Base-by-base conservation (phyloP, 2,888 invertebrate species). In the Idaea dimidiata region DNA sequence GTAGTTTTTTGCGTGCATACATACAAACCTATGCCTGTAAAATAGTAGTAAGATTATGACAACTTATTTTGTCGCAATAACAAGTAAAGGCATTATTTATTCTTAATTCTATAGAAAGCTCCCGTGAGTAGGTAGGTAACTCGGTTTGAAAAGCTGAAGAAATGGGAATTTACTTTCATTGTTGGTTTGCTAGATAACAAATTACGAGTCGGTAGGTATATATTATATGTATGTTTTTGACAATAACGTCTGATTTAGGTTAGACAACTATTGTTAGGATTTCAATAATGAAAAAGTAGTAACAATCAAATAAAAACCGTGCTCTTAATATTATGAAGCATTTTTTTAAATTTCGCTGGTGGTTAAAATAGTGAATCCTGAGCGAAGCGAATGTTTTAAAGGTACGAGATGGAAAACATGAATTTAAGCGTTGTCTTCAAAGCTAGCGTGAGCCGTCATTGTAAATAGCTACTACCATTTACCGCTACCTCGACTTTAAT, bases 211-310 rank as follows among this genome's bases (percentile, higher is more conserved):
- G 3, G 24, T 24, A 24, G 1, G 5, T 24, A 5, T 24, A 43
- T 43, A 10, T 43, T 43, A 24, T 24, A 24, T 24, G 24, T 24
- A 43, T 43, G 43, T 43, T 43, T 43, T 7, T 43, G 43, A 43
- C 43, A 43, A 43, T 43, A 43, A 43, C 43, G 43, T 43, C 43
- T 43, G 43, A 43, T 43, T 43, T 43, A 43, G 43, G 43, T 43
- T 43, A 14, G 43, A 43, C 43, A 43, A 43, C 43, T 43, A 43
- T 43, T 43, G 43, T 43, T 43, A 43, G 43, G 8, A 43, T 43
- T 43, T 43, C 43, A 43, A 24, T 24, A 1, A 24, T 24, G 24
- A 24, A 43, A 43, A 43, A 43, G 43, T 43, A 7, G 43, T 43
- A 14, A 43, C 14, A 43, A 43, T 43, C 43, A 43, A 43, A 43